phyloP scores from a whole-genome alignment of 2,113 vertebrate species.

The Neolamprologus variostigma region DNA sequence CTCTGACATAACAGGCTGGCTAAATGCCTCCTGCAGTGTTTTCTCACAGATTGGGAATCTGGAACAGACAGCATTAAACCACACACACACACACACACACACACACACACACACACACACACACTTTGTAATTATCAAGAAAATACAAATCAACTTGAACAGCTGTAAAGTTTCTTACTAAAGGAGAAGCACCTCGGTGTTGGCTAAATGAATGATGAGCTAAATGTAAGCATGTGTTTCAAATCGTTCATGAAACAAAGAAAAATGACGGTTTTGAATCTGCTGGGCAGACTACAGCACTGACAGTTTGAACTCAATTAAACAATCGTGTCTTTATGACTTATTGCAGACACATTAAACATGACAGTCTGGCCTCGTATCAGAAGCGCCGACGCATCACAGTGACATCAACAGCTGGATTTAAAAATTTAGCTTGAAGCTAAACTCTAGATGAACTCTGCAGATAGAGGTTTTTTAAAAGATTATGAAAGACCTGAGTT shows the following conservation, averaged over 20 bases:
- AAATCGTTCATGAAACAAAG: background rate
- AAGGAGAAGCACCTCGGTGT: background rate
- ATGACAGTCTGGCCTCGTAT: background rate
- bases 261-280: background rate
- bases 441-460: background rate
- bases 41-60: background rate
- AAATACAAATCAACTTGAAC: background rate
- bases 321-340: background rate
- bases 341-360: background rate
- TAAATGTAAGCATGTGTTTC: background rate
- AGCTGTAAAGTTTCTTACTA: background rate
- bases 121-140: background rate
- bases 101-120: background rate
- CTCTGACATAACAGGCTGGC: constrained; percentile 42
- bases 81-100: background rate
- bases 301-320: background rate
- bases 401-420: background rate
- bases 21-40: constrained; percentile 4
- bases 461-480: background rate
- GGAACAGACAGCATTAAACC: background rate
- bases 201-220: background rate
- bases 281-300: background rate
- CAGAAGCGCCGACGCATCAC: background rate
- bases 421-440: background rate
- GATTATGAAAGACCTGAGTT: background rate